Conservation (phyloP, 2,888 invertebrate species). For the Lacanobia oleracea region DNA sequence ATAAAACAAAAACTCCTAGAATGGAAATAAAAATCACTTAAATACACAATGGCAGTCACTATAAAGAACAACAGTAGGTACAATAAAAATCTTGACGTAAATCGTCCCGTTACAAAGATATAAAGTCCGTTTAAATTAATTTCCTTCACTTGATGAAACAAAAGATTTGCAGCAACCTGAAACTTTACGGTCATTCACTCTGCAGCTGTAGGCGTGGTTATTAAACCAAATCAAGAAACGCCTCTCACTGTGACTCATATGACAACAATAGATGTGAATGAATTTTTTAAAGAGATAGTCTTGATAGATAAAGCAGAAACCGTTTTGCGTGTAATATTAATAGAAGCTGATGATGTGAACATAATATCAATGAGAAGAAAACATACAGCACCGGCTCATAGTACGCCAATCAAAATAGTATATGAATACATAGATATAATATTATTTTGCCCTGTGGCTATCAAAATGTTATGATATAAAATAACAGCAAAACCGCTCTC, state of each 20-base stretch:
- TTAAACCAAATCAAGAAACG: constrained; percentile 69
- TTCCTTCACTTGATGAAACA: constrained; percentile 60
- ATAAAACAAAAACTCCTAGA: constrained; percentile 11
- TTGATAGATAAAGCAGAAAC: constrained; percentile 48
- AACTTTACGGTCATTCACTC: constrained; percentile 70
- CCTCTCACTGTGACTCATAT: constrained; percentile 62
- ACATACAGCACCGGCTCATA: constrained; percentile 34
- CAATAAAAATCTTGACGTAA: constrained; percentile 15
- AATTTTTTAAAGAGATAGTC: constrained; percentile 43
- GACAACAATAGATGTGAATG: constrained; percentile 64
- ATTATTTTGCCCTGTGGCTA: constrained; percentile 48
- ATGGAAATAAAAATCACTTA: constrained; percentile 7
- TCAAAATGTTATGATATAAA: constrained; percentile 68
- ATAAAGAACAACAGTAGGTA: constrained; percentile 10
- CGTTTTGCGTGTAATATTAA: constrained; percentile 21
- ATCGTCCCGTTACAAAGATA: constrained; percentile 47
- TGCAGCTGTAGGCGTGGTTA: constrained; percentile 65
- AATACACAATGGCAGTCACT: constrained; percentile 1
- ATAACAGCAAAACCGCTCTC: constrained; percentile 69
- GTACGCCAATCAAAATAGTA: constrained; percentile 40
- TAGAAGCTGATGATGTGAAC: constrained; percentile 31
- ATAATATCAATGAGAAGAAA: constrained; percentile 38
- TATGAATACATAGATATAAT: constrained; percentile 39
- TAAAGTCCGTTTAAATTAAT: constrained; percentile 53
- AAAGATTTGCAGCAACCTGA: constrained; percentile 61